Percentiles rank a stretch among this genome's conserved stretches.
phyloP scores from a whole-genome alignment of 2,113 vertebrate genomes.

The Myrmecobius fasciatus region DNA sequence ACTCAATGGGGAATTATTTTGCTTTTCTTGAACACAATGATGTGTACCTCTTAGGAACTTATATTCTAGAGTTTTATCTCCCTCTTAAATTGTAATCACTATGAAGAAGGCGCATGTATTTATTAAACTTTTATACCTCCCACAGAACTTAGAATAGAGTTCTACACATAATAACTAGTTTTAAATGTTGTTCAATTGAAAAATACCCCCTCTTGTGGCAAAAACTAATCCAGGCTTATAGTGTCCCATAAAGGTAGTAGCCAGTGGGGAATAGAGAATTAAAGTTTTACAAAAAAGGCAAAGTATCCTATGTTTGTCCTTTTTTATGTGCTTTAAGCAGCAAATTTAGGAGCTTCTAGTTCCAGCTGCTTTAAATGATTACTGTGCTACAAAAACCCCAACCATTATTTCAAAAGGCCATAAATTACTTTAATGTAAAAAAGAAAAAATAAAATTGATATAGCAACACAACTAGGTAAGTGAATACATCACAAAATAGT shows the following conservation, averaged over 20 bases:
- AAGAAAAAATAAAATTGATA: slow-evolving; percentile 77
- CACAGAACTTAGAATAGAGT: not conserved
- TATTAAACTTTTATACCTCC: not conserved
- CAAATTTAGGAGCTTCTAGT: not conserved
- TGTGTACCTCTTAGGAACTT: not conserved
- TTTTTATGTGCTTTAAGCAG: not conserved
- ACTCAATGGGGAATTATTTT: not conserved
- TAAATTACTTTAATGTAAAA: slow-evolving; percentile 82
- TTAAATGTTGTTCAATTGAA: not conserved
- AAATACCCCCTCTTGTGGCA: slow-evolving; percentile 1
- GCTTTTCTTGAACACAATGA: not conserved
- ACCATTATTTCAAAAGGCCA: slow-evolving; percentile 71
- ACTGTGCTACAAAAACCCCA: slow-evolving; percentile 69
- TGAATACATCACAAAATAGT: slow-evolving; percentile 84
- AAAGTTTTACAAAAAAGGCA: not conserved
- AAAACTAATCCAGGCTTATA: not conserved
- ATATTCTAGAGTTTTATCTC: not conserved
- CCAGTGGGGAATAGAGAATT: not conserved
- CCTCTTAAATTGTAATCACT: not conserved
- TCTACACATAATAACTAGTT: not conserved
- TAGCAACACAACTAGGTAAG: slow-evolving; percentile 81
- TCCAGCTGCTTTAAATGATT: not conserved
- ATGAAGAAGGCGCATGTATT: not conserved
- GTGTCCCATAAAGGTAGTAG: not conserved
- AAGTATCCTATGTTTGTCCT: not conserved